Evolutionary conservation across 2,113 vertebrate genomes (phyloP).

Genomic region (Baryphthengus martii): DNA sequence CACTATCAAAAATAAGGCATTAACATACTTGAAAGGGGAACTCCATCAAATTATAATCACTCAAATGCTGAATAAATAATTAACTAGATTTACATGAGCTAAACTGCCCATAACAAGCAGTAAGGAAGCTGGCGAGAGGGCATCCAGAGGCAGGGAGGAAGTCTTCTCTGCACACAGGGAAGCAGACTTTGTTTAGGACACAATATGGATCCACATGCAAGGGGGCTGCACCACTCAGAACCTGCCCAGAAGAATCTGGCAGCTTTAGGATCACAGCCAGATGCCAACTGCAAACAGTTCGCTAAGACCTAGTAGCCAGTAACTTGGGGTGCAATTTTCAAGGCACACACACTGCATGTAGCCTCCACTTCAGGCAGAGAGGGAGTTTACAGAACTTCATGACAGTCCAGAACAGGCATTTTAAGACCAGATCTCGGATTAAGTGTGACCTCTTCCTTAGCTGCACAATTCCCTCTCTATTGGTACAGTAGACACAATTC

Average conservation of each 20-base stretch:
- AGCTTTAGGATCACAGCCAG: neutral
- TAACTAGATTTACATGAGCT: neutral
- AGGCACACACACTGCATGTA: neutral
- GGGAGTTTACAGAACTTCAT: neutral
- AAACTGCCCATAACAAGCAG: neutral
- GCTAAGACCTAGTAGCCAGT: neutral
- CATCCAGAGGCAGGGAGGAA: neutral
- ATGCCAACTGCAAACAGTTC: neutral
- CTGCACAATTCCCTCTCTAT: neutral
- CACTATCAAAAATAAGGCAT: neutral
- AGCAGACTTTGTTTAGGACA: neutral
- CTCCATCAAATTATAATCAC: neutral
- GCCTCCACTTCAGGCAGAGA: neutral
- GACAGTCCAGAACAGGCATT: neutral
- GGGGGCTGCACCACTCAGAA: neutral
- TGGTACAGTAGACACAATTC: neutral
- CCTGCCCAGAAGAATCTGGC: neutral
- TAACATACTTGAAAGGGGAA: neutral
- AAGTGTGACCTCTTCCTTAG: neutral
- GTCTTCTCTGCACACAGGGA: accelerated
- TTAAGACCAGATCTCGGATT: neutral
- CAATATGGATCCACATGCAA: accelerated
- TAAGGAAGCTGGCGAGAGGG: neutral
- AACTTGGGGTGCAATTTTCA: neutral
- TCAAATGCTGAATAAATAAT: neutral